These are phyloP conservation scores for Eospalax fontanierii DNA, from an alignment of 2,797 vertebrate genomes.

Conservation along the genomic window DNA sequence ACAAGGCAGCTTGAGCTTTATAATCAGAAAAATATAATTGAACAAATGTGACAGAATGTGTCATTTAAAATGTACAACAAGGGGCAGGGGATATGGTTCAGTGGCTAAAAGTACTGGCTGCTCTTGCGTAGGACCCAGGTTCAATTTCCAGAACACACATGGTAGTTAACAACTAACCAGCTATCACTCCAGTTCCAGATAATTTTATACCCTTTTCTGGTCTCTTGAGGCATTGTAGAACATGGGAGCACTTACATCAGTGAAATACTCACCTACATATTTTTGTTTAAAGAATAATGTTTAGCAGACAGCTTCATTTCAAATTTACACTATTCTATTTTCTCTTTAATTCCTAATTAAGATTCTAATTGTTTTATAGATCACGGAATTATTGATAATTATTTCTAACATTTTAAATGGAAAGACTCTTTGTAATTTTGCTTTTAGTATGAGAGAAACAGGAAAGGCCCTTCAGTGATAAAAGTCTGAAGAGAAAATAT, in stretches of 20 bases:
- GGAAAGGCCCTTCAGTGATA: not conserved
- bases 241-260: too few species aligned
- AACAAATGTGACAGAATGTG: not conserved
- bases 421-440: not conserved
- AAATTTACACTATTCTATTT: not conserved
- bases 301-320: not conserved
- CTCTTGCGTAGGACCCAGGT: too few species aligned
- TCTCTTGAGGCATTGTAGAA: too few species aligned
- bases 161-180: too few species aligned
- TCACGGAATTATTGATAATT: not conserved
- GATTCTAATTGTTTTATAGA: not conserved
- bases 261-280: too few species aligned
- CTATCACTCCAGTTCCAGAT: too few species aligned
- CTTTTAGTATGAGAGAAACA: not conserved
- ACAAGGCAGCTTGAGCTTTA: not conserved
- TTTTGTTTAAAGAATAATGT: not conserved
- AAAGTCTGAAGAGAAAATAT: not conserved
- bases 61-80: not conserved
- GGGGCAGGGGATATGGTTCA: too few species aligned
- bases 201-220: too few species aligned
- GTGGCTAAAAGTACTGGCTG: too few species aligned
- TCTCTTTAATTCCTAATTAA: conserved; percentile 15
- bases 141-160: too few species aligned
- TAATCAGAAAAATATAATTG: not conserved
- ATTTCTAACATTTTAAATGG: not conserved